Percentiles rank a stretch among this genome's conserved stretches.
Conservation (phyloP, 2,888 invertebrate species). For the Didymodactylos carnosus region DNA sequence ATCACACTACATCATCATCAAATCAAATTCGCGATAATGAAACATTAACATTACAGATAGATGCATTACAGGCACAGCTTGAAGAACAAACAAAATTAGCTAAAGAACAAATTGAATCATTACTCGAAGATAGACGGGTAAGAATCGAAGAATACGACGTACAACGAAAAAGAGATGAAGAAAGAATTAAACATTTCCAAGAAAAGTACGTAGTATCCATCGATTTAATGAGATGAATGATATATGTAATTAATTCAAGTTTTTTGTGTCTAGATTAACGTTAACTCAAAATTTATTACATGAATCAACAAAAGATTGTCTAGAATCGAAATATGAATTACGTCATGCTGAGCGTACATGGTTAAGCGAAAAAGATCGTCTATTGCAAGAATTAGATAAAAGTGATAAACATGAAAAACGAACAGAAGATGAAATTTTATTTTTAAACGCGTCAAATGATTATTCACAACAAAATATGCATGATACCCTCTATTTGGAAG, state of each 20-base stretch:
- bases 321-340: constrained; percentile 29
- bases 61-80: constrained; percentile 29
- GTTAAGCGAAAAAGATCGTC: constrained; percentile 32
- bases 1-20: too few species aligned
- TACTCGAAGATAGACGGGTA: constrained; percentile 31
- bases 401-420: constrained; percentile 17
- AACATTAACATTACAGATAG: constrained; percentile 25
- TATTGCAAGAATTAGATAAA: constrained; percentile 27
- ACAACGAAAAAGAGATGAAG: constrained; percentile 27
- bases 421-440: constrained; percentile 14
- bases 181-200: constrained; percentile 29
- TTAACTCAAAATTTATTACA: constrained; percentile 35
- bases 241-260: too few species aligned
- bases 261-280: constrained; percentile 24
- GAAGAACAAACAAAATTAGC: constrained; percentile 31
- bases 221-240: too few species aligned
- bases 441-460: neutral
- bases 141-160: constrained; percentile 32
- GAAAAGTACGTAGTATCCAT: constrained; percentile 33
- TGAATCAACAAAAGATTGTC: constrained; percentile 32
- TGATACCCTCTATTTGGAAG: constrained; percentile 1
- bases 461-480: neutral
- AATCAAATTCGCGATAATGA: constrained; percentile 22
- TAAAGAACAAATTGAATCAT: constrained; percentile 30
- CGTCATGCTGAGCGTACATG: constrained; percentile 28